phyloP scores from a whole-genome alignment of 2,113 vertebrate species.

The Eulemur macaco region DNA sequence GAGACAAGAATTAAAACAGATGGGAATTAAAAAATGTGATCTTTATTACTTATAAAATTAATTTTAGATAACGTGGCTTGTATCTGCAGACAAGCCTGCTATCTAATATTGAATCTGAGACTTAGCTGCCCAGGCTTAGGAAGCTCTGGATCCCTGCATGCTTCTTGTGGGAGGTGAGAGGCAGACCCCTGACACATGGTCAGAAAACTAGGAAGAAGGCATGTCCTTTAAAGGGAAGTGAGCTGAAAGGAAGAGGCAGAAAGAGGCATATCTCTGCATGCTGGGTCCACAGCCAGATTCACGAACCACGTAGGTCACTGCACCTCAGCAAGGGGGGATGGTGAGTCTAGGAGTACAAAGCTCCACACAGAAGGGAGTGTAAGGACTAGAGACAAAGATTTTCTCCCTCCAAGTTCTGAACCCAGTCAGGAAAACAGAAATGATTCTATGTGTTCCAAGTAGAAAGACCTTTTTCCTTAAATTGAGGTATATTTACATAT shows the following conservation, averaged over 20 bases:
- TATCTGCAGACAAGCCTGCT: neutral
- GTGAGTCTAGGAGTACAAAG: neutral
- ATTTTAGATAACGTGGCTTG: neutral
- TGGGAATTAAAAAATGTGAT: neutral
- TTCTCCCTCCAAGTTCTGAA: neutral
- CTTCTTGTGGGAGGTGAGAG: neutral
- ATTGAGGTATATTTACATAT: neutral
- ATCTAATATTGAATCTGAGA: neutral
- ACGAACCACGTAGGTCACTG: neutral
- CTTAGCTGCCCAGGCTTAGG: neutral
- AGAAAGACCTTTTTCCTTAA: neutral
- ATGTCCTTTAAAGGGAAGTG: neutral
- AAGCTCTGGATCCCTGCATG: neutral
- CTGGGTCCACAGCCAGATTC: neutral
- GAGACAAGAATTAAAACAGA: slow-evolving; percentile 26
- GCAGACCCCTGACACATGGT: neutral
- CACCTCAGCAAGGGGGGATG: neutral
- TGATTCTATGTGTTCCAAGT: neutral
- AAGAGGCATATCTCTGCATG: neutral
- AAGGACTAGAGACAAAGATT: slow-evolving; percentile 19
- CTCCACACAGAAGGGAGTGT: neutral
- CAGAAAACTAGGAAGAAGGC: neutral
- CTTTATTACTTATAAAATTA: slow-evolving; percentile 36
- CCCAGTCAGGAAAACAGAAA: neutral
- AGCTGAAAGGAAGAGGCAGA: neutral